phyloP scores from a whole-genome alignment of 2,797 vertebrate species.

The Channa striata region DNA sequence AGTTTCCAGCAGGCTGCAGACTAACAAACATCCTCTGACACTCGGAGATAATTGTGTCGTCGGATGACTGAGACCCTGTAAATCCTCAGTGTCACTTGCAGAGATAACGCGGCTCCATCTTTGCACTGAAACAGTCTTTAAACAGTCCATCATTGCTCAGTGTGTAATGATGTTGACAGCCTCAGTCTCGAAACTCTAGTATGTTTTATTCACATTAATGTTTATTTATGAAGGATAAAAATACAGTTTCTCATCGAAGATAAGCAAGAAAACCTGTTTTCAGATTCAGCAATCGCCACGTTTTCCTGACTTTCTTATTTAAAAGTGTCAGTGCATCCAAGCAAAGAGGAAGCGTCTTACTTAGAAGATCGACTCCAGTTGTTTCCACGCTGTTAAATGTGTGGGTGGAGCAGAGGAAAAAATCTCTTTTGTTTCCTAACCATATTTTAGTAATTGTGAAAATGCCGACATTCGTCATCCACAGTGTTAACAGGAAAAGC shows the following conservation, averaged over 20 bases:
- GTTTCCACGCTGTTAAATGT: background rate
- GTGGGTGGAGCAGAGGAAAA: background rate
- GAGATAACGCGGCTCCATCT: background rate
- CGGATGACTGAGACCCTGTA: conserved; percentile 31
- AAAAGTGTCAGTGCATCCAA: too few species aligned
- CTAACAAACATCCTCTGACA: conserved; percentile 22
- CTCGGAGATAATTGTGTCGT: conserved; percentile 29
- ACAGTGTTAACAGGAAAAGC: conserved; percentile 2
- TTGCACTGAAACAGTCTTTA: background rate
- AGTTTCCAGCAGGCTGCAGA: background rate
- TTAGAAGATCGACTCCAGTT: background rate
- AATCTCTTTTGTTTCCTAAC: background rate
- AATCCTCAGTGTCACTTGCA: conserved; percentile 20
- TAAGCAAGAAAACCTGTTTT: background rate
- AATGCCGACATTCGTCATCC: background rate
- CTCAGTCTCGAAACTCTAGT: background rate
- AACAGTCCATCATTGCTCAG: background rate
- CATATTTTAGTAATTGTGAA: background rate
- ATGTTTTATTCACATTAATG: background rate
- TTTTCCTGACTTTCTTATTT: background rate
- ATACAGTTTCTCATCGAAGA: background rate
- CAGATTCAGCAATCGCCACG: background rate
- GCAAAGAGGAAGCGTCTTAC: background rate
- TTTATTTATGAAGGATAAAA: background rate
- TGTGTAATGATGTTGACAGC: conserved; percentile 7